A percentile compares a stretch with the other conserved stretches of the same genome.
phyloP scores from a whole-genome alignment of 1,140 invertebrate genomes.

The Euura lappo region DNA sequence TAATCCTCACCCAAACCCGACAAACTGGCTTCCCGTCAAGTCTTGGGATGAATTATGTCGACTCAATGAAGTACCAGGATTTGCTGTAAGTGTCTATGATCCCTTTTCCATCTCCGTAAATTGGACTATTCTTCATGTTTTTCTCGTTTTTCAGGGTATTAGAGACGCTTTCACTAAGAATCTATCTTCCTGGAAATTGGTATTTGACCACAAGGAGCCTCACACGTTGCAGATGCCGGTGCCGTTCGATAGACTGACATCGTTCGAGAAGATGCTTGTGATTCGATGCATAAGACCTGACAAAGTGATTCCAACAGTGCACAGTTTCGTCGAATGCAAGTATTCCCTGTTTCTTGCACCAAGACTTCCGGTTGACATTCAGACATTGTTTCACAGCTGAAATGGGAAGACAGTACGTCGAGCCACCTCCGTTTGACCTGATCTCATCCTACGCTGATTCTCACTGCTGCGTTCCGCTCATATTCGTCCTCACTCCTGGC shows the following conservation, averaged over 20 bases:
- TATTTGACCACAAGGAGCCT: constrained; percentile 77
- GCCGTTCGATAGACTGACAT: constrained; percentile 71
- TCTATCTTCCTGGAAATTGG: constrained; percentile 72
- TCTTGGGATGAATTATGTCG: constrained; percentile 88
- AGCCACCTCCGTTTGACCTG: constrained; percentile 90
- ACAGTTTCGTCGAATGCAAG: constrained; percentile 77
- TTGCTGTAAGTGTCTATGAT: constrained; percentile 46
- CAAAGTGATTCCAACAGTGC: constrained; percentile 86
- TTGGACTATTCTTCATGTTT: constrained; percentile 30
- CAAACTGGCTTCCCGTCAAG: constrained; percentile 75
- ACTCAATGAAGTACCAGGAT: constrained; percentile 66
- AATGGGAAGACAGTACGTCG: constrained; percentile 77
- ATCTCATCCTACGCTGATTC: constrained; percentile 84
- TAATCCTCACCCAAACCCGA: constrained; percentile 76
- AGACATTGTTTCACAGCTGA: constrained; percentile 26
- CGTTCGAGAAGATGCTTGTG: constrained; percentile 82
- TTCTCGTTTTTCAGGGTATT: constrained; percentile 64
- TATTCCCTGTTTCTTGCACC: background rate
- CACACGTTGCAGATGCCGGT: constrained; percentile 72
- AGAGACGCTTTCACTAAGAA: constrained; percentile 66
- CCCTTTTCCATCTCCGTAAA: background rate
- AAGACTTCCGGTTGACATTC: background rate
- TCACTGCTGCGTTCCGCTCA: constrained; percentile 80
- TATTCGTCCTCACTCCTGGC: constrained; percentile 91
- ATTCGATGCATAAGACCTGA: constrained; percentile 85